Base-by-base conservation (phyloP, 2,797 vertebrate species). In the Cirrhinus molitorella region DNA sequence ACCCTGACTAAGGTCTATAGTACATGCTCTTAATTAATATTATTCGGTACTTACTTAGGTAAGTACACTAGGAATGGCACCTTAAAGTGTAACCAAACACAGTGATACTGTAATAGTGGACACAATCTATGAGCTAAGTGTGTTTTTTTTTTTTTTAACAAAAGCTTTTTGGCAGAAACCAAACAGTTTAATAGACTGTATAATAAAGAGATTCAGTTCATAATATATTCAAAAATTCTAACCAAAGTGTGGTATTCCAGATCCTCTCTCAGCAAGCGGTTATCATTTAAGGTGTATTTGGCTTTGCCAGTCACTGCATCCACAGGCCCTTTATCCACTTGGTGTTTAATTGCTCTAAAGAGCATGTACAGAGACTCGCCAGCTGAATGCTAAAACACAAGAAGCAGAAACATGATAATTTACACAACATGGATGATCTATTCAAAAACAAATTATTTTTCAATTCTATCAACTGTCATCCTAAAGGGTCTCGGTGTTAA, bases 331-430 rank as follows among this genome's bases (percentile, higher is more conserved):
- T 99, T 99, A 90, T 99, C 98, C 68, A 99, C 98, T 86, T 99
- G 98, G 90, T 99, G 98, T 89, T 99, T 99, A 91, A 99, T 99
- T 71, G 98, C 98, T 86, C 97, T 95, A 89, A 99, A 99, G 65
- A 99, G 94, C 98, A 99, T 99, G 90, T 98, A 99, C 34, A 99
- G 96, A 6, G 97, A 95, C 89, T 99, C 98, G 10, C 98, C 98
- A 0, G 97, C 97, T 0, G 97, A 97, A 90, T 99, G 97, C 98
- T 55, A 14, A n/a, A 53, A 57, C 13, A 49, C 51, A 67, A 3
- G 13, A 40, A 53, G 51, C 53, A 68, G 21, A 61, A 53, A 23
- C 37, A 45, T 12, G 10, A 12, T 53, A 0, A 25, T 75, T 73
- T 40, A 79, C 28, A 77, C 37, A 75, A 45, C 16, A 76, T 28